Percentiles rank a stretch among this genome's conserved stretches.
Conservation (phyloP, 2,113 vertebrate genomes). For the Thamnaconus septentrionalis region DNA sequence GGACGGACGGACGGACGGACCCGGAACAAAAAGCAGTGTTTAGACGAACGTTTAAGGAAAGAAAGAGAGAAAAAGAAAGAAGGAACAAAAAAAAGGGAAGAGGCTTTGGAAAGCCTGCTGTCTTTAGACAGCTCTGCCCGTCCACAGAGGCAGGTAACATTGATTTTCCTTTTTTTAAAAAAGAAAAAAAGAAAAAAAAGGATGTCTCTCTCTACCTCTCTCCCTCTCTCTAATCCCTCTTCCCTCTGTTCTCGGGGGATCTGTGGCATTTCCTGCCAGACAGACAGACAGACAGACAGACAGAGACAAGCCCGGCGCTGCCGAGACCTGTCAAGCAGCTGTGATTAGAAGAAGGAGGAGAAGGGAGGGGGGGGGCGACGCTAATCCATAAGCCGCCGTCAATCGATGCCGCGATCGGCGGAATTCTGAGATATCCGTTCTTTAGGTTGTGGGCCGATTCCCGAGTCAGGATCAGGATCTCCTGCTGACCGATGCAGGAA, state of each 20-base stretch:
- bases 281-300: conserved; percentile 43
- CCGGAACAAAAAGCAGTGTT: conserved; percentile 21
- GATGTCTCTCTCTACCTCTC: conserved; percentile 4
- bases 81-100: conserved; percentile 37
- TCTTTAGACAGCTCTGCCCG: conserved; percentile 34
- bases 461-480: too few species aligned
- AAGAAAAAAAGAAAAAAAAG: too few species aligned
- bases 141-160: conserved; percentile 57
- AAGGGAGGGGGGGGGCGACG: not conserved
- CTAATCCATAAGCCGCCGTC: too few species aligned
- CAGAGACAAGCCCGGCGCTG: conserved; percentile 44
- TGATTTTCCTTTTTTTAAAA: conserved; percentile 49
- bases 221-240: conserved; percentile 52
- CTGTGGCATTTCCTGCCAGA: conserved; percentile 67
- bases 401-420: too few species aligned
- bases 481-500: too few species aligned
- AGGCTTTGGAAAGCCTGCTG: conserved; percentile 27
- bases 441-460: too few species aligned
- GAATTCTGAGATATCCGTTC: too few species aligned
- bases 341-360: conserved; percentile 55
- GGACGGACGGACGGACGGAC: conserved; percentile 29
- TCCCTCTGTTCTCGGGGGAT: conserved; percentile 58
- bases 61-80: not conserved
- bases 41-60: conserved; percentile 8
- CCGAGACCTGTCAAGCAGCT: conserved; percentile 60